Base-by-base conservation (phyloP, 2,113 vertebrate species). In the Brachypteracias leptosomus region DNA sequence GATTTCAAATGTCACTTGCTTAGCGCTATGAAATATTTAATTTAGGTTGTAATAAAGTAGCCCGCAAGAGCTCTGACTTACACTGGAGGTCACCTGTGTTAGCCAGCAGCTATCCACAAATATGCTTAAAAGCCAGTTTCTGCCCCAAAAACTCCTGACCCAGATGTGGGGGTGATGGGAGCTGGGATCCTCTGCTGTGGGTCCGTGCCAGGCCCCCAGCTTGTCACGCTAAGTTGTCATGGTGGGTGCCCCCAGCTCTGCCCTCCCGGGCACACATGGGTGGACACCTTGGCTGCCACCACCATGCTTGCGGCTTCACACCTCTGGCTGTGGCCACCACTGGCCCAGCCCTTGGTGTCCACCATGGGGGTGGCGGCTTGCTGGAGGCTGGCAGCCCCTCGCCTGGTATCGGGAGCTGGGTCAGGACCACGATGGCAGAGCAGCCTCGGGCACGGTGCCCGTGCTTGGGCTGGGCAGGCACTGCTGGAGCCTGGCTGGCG, bases 1-100 rank as follows among this genome's bases (percentile, higher is more conserved):
- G 67, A 88, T 83, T 95, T 88, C 63, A 96, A 96, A 93, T 95
- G 93, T 91, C 94, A 95, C 84, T 96, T 59, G 91, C 94, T 95
- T 96, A 94, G 81, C 78, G 10, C 91, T 62, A 42, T 92, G 91
- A 93, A 96, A 93, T 89, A 93, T 93, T 96, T 94, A 96, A 96
- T 96, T 94, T 93, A 61, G 42, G 11, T 58, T 90, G 89, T 85
- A 93, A 91, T n/a, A 67, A 51, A 80, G 88, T 35, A 90, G 85
- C 63, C 79, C 80, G 46, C 19, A 11, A 61, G 62, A 73, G 35
- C 90, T 76, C 36, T 1, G 16, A 4, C 62, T 82, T 54, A 54
- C 80, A 20, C 10, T 22, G 29, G 65, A 74, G 86, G 35, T 24
- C 66, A 72, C 47, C 42, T 25, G 52, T 2, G 3, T 51, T 66